Evolutionary conservation across 2,888 invertebrate species (phyloP).

Genomic region (Nipponacmea schrenckii): DNA sequence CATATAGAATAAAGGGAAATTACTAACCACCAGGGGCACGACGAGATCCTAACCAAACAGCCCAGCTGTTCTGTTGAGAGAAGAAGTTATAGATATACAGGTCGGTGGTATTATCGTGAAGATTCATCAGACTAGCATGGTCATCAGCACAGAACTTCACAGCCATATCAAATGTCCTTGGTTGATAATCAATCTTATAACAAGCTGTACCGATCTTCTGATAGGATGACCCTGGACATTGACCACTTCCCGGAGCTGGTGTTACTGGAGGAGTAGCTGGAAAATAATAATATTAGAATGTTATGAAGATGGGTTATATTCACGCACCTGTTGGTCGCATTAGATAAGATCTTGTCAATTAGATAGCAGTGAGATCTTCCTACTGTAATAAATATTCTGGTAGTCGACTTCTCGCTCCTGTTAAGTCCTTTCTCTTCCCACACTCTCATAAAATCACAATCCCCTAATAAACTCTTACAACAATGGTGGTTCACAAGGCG

Average conservation of each 20-base stretch:
- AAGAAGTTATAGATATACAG: conserved; percentile 34
- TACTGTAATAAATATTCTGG: too few species aligned
- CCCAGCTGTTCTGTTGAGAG: conserved; percentile 26
- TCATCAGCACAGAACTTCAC: conserved; percentile 36
- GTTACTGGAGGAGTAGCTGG: conserved; percentile 41
- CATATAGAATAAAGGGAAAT: too few species aligned
- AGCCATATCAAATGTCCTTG: conserved; percentile 38
- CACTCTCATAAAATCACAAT: too few species aligned
- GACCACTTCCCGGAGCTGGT: conserved; percentile 41
- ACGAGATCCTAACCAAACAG: conserved; percentile 48
- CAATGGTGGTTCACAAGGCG: too few species aligned
- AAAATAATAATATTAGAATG: neutral
- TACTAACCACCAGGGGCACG: conserved; percentile 42
- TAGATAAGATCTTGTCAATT: too few species aligned
- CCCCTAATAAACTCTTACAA: too few species aligned
- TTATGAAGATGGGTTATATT: neutral
- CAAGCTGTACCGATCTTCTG: conserved; percentile 33
- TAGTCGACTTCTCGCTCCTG: too few species aligned
- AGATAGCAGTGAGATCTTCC: too few species aligned
- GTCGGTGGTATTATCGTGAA: conserved; percentile 39
- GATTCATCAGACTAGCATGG: conserved; percentile 38
- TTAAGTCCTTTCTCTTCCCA: too few species aligned
- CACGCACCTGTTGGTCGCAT: too few species aligned
- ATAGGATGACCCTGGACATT: conserved; percentile 39
- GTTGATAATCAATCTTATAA: conserved; percentile 35